Conservation (phyloP, 2,113 vertebrate genomes). For the Chaetura pelagica region DNA sequence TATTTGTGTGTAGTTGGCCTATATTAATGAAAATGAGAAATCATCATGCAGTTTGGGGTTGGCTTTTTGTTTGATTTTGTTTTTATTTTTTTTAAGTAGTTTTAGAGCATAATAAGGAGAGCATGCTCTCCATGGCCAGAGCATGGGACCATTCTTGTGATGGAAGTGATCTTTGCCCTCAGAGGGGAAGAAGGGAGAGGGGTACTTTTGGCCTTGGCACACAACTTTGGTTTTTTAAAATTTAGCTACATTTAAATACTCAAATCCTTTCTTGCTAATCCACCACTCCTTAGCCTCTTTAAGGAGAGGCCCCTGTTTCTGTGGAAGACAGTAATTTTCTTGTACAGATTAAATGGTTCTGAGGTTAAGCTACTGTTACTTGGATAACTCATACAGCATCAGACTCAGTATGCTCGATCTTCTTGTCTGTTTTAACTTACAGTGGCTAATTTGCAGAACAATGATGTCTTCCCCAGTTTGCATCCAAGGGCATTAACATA, state of each 20-base stretch:
- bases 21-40: neutral
- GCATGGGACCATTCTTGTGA: neutral
- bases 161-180: neutral
- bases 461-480: neutral
- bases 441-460: conserved; percentile 12
- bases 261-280: neutral
- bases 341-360: neutral
- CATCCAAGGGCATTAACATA: neutral
- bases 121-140: neutral
- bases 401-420: neutral
- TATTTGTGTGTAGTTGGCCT: neutral
- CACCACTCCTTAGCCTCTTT: neutral
- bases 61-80: neutral
- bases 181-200: neutral
- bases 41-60: neutral
- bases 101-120: neutral
- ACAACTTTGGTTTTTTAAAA: neutral
- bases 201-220: neutral
- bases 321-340: neutral
- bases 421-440: neutral
- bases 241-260: neutral
- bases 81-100: neutral
- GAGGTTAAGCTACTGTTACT: neutral
- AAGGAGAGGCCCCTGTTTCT: neutral
- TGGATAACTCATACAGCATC: neutral